Conservation (phyloP, 2,888 invertebrate genomes). For the Pomacea canaliculata region DNA sequence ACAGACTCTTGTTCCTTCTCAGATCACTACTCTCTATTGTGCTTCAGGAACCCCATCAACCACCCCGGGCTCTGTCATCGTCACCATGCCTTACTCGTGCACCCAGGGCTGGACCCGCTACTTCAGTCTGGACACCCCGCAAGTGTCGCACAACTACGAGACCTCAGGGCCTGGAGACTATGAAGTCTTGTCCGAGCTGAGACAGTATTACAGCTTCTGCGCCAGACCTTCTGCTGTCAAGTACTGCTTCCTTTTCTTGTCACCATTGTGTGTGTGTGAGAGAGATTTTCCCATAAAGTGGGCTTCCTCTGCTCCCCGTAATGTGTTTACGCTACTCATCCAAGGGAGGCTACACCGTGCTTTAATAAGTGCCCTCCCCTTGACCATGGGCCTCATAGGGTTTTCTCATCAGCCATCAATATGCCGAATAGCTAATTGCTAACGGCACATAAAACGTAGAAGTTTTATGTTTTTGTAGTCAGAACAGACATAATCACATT, state of each 20-base stretch:
- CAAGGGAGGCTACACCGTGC: no score
- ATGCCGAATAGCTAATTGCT: no score
- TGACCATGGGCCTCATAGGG: no score
- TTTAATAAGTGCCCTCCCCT: no score
- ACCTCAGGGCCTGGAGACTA: not conserved
- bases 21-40: not conserved
- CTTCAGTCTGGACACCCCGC: not conserved
- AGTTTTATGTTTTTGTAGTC: no score
- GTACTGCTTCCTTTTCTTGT: not conserved
- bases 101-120: not conserved
- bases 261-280: no score
- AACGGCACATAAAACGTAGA: no score
- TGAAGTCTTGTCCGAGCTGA: not conserved
- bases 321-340: no score
- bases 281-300: no score
- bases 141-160: not conserved
- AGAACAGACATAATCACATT: no score
- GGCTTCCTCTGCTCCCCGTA: no score
- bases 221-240: not conserved
- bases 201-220: not conserved
- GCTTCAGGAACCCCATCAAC: not conserved
- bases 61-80: not conserved
- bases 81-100: conserved; percentile 3
- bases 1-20: not conserved
- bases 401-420: no score